These are phyloP conservation scores for Trichogramma dendrolimi DNA, from an alignment of 2,888 invertebrate genomes.

Conservation along the genomic window DNA sequence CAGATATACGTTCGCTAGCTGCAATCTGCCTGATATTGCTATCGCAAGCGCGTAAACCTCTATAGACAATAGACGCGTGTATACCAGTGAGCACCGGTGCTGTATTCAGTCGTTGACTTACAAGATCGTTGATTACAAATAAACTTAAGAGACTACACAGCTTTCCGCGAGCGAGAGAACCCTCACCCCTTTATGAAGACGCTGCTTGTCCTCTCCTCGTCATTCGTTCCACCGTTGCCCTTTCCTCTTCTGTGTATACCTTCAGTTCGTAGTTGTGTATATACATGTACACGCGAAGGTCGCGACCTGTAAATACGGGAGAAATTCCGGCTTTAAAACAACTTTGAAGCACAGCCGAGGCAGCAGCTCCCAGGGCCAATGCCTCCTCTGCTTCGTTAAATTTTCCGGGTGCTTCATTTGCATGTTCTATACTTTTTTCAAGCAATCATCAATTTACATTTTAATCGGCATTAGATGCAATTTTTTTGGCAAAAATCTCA, in stretches of 20 bases:
- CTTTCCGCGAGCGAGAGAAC: constrained; percentile 3
- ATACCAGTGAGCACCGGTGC: constrained; percentile 1
- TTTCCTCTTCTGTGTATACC: no score
- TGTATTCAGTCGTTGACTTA: constrained; percentile 24
- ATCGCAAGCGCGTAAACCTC: constrained; percentile 2
- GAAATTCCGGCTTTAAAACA: constrained; percentile 14
- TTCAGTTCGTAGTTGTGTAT: no score
- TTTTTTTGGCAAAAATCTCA: no score
- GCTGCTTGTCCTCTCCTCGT: not conserved
- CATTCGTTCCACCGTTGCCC: not conserved
- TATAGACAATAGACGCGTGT: not conserved
- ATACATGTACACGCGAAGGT: not conserved
- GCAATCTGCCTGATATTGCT: constrained; percentile 19
- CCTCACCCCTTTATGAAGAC: not conserved
- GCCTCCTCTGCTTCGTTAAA: constrained; percentile 16
- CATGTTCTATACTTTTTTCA: not conserved
- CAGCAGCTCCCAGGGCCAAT: not conserved
- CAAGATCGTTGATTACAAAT: constrained; percentile 40
- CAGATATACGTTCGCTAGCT: constrained; percentile 3
- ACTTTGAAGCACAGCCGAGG: not conserved
- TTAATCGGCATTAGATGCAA: not conserved
- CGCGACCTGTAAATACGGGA: constrained; percentile 5
- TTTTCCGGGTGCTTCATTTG: constrained; percentile 10
- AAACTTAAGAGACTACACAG: constrained; percentile 29
- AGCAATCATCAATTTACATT: not conserved